These are phyloP conservation scores for Megamerina dolium DNA, from an alignment of 2,888 invertebrate genomes.

Conservation along the genomic window DNA sequence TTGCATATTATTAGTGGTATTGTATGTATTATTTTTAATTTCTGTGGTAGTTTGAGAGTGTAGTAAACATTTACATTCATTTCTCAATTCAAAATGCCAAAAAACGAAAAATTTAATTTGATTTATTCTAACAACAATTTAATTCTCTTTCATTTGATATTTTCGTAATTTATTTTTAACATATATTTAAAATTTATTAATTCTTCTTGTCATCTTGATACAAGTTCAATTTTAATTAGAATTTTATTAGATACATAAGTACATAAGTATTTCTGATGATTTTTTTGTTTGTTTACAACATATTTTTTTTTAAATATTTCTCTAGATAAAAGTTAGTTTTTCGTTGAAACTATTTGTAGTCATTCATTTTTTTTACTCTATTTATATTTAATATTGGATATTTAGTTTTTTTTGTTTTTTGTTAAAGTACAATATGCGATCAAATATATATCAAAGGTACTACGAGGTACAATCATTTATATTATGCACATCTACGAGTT, in stretches of 20 bases:
- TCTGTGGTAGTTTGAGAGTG: too few relatives aligned
- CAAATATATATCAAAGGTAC: slow-evolving; percentile 8
- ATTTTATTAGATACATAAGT: not conserved
- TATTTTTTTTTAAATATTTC: not conserved
- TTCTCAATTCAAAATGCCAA: not conserved
- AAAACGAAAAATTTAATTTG: not conserved
- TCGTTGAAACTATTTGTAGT: too few relatives aligned
- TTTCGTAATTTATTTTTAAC: not conserved
- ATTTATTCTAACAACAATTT: not conserved
- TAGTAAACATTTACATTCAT: not conserved
- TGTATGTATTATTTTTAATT: too few relatives aligned
- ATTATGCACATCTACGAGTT: not conserved
- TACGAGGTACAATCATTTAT: not conserved
- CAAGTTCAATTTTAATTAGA: not conserved
- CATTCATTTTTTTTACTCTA: not conserved
- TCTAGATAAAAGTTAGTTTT: not conserved
- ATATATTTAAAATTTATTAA: not conserved
- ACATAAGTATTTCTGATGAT: too few relatives aligned
- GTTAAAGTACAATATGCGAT: too few relatives aligned
- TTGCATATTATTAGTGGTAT: too few relatives aligned
- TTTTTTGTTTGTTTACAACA: not conserved
- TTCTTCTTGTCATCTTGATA: not conserved
- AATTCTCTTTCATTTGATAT: not conserved
- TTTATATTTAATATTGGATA: not conserved
- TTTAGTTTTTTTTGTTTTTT: too few relatives aligned